These are phyloP conservation scores for Arvicanthis niloticus DNA, from an alignment of 2,113 vertebrate species.

Conservation along the genomic window DNA sequence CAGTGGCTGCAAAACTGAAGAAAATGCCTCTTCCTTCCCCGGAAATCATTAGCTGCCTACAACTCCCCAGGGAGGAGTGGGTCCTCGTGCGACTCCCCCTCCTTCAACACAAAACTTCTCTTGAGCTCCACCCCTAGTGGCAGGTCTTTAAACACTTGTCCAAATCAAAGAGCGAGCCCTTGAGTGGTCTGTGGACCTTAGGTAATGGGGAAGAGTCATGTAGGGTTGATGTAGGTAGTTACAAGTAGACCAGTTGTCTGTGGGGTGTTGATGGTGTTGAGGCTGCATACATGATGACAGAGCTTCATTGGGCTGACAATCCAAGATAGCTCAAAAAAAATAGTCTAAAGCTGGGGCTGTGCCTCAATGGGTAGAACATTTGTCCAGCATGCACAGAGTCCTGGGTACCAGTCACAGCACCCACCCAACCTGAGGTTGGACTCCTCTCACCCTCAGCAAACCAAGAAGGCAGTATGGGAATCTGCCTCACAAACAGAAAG, in stretches of 20 bases:
- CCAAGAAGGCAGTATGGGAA: not conserved
- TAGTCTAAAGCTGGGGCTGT: not conserved
- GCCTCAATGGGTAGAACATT: not conserved
- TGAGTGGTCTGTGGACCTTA: not conserved
- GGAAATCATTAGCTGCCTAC: not conserved
- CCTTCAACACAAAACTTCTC: not conserved
- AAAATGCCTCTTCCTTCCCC: not conserved
- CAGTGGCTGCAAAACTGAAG: no score
- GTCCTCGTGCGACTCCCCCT: not conserved
- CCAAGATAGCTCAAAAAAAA: not conserved
- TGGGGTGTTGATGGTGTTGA: not conserved
- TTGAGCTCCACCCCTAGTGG: not conserved
- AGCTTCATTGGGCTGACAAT: not conserved
- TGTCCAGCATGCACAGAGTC: not conserved
- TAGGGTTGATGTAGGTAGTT: not conserved
- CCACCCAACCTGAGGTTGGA: not conserved
- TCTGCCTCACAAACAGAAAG: not conserved
- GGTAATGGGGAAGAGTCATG: not conserved
- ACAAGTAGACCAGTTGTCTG: not conserved
- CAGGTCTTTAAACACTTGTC: not conserved
- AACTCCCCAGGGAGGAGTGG: not conserved
- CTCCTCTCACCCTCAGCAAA: not conserved
- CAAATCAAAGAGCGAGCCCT: not conserved
- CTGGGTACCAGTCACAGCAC: not conserved
- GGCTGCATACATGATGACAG: not conserved